Base-by-base conservation (phyloP, 2,888 invertebrate genomes). In the Lasioglossum morio region DNA sequence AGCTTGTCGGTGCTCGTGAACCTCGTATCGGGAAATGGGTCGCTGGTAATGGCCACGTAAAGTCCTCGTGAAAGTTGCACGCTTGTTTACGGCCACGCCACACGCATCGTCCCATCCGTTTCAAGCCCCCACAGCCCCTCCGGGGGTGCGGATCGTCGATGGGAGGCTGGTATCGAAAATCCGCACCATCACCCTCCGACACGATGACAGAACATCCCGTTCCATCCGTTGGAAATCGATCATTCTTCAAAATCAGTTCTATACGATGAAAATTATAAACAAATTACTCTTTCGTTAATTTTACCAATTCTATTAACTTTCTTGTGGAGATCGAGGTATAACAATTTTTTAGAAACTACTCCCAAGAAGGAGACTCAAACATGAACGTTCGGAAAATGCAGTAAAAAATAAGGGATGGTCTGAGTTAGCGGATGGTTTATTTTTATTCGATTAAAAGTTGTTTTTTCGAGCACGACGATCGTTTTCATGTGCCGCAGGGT, bases 1-100 rank as follows among this genome's bases (percentile, higher is more conserved):
- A 76, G 82, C 74, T 66, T 66, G 70, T 74, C 43, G 60, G 77
- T 66, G 48, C 77, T 81, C 80, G 34, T 83, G 80, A 80, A 82
- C 86, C 70, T 77, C 73, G 77, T 72, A 30, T 48, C 78, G 76
- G 88, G 89, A 88, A 89, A 87, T 84, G 85, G 89, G 81, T 89
- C 84, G 85, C 77, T 79, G 66, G 81, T 89, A 85, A 89, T 85
- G 84, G 89, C 80, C 57, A 72, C 85, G 81, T 81, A 82, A 89
- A 89, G 89, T 89, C 89, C 89, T 89, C 88, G 88, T 89, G 90
- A 86, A 89, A 89, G 88, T 89, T 89, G 83, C 86, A 85, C 85
- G 76, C 79, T 89, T 82, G 89, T 88, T 87, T 79, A 89, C 89
- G 82, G 79, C 76, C 76, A 75, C 77, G 84, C 70, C 86, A 87